Evolutionary conservation across 2,113 vertebrate species (phyloP), one percentile per base, ranked within the genome.

Genomic region (Corythoichthys intestinalis): DNA sequence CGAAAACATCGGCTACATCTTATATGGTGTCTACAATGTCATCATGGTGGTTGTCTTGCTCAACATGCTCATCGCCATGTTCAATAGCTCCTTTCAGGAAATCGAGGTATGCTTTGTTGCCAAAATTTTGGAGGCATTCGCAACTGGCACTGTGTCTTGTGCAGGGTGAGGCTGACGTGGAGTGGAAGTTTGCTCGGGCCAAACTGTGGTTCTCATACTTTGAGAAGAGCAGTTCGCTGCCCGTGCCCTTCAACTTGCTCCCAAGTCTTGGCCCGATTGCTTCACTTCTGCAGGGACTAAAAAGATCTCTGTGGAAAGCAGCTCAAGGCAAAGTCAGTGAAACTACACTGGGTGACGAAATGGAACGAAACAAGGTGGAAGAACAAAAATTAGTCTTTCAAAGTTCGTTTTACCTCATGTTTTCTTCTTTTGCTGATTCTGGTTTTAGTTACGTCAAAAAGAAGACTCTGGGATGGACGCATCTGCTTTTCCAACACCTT

Each of bases 51-150:
- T 98, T 53, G 97, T 98, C 74, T 81, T 98, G 77, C 86, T 98
- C 74, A 98, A 98, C 84, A 98, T 98, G 97, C 93, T 98, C 73
- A 98, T 98, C 1, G 97, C 97, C 70, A 98, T 98, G 97, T 98
- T 98, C 88, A 98, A 98, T 90, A 98, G 92, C 85, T 98, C 97
- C 46, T 98, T 96, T 89, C 97, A 98, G 78, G 96, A 98, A 91
- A 98, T 98, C 65, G 93, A 98, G 96, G 97, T 98, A 94, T 1
- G 56, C 20, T 34, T 56, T n/a, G 50, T 53, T 20, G 50, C 50
- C 4, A n/a, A n/a, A 53, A 1, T 2, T 20, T 52, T 28, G 0
- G 0, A 28, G 20, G 20, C 20, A 28, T 28, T 28, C 20, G 20
- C 20, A 28, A 28, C 20, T 28, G 20, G 0, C 20, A 28, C 20